phyloP scores from a whole-genome alignment of 2,888 invertebrate genomes.

The Spilarctia lutea region DNA sequence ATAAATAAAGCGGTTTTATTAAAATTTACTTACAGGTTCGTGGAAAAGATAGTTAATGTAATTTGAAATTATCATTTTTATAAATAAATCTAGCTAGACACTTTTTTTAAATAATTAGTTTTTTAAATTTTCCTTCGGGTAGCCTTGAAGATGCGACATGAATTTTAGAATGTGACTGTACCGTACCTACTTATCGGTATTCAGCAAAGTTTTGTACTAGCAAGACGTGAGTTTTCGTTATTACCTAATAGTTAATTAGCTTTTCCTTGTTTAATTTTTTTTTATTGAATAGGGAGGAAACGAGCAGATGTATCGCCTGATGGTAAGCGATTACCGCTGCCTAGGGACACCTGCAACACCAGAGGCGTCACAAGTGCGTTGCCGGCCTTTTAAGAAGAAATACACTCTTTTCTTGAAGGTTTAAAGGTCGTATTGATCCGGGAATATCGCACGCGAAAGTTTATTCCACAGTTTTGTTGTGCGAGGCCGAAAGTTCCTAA shows the following conservation, averaged over 20 bases:
- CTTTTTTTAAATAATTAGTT: neutral
- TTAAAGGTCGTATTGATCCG: too few species aligned
- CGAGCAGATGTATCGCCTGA: too few species aligned
- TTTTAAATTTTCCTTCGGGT: neutral
- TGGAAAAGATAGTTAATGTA: constrained; percentile 29
- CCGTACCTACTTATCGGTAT: neutral
- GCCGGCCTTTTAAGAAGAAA: too few species aligned
- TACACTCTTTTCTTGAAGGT: too few species aligned
- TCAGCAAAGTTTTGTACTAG: constrained; percentile 3
- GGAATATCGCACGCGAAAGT: too few species aligned
- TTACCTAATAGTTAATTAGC: neutral
- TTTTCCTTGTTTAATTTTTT: neutral
- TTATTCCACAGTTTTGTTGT: too few species aligned
- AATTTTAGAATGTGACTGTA: neutral
- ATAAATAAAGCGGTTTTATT: constrained; percentile 42
- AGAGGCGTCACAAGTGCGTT: too few species aligned
- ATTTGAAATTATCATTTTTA: constrained; percentile 17
- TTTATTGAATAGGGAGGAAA: too few species aligned
- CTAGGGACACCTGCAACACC: too few species aligned
- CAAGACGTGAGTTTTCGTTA: neutral
- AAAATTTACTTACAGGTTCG: constrained; percentile 47
- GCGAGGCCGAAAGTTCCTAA: too few species aligned
- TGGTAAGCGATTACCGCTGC: too few species aligned
- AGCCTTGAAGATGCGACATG: neutral
- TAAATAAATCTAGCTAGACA: neutral